Percentiles rank a stretch among this genome's conserved stretches.
phyloP scores from a whole-genome alignment of 1,140 invertebrate species.

The Trissolcus basalis region DNA sequence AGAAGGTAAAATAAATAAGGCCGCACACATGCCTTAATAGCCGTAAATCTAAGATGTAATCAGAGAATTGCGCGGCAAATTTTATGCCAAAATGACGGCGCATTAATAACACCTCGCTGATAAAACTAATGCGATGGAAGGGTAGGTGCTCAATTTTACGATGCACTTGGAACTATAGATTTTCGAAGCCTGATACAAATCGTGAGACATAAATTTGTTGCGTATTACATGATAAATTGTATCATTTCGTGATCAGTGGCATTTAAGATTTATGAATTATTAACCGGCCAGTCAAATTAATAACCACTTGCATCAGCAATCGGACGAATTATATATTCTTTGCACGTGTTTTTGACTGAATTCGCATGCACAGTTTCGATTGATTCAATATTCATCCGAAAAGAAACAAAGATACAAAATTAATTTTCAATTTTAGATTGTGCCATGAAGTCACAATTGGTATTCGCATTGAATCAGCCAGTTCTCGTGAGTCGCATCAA shows the following conservation, averaged over 20 bases:
- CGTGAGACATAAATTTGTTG: conserved; percentile 35
- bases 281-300: background rate
- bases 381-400: too few relatives aligned
- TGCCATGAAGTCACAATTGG: background rate
- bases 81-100: conserved; percentile 44
- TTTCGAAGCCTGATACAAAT: conserved; percentile 43
- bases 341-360: background rate
- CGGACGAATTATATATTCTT: background rate
- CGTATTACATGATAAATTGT: conserved; percentile 35
- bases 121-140: conserved; percentile 53
- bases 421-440: too few relatives aligned
- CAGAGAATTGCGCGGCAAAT: conserved; percentile 58
- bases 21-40: conserved; percentile 55
- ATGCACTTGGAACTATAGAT: conserved; percentile 50
- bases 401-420: too few relatives aligned
- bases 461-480: conserved; percentile 35
- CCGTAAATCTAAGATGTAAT: conserved; percentile 62
- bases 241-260: conserved; percentile 27
- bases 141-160: conserved; percentile 44
- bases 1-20: conserved; percentile 61
- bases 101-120: conserved; percentile 56
- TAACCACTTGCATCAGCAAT: conserved; percentile 1
- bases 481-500: too few relatives aligned
- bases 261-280: conserved; percentile 23
- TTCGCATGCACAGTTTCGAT: too few relatives aligned